A percentile compares a stretch with the other conserved stretches of the same genome.
Conservation (phyloP, 2,888 invertebrate genomes). For the Metacarcinus magister region DNA sequence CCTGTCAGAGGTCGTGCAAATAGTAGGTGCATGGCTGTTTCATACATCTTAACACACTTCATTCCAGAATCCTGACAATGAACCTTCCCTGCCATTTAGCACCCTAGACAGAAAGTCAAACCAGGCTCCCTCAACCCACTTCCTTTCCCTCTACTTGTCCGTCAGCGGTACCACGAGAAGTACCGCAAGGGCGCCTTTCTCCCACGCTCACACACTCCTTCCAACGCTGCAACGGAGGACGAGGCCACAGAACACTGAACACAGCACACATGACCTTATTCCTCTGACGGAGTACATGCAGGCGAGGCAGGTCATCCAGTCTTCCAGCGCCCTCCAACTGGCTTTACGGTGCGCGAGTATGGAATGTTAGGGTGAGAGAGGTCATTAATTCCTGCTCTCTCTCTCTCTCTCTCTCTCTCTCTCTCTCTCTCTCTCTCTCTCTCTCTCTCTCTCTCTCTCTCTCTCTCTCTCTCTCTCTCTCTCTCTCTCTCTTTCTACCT, state of each 20-base stretch:
- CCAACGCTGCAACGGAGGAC: neutral
- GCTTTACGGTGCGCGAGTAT: slow-evolving; percentile 26
- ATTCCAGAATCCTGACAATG: neutral
- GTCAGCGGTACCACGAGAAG: neutral
- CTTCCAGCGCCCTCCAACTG: neutral
- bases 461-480: neutral
- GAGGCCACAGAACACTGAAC: neutral
- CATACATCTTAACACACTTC: neutral
- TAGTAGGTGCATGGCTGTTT: neutral
- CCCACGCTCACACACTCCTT: neutral
- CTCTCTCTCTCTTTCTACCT: neutral
- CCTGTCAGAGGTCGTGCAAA: neutral
- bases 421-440: slow-evolving; percentile 46
- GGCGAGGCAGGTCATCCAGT: neutral
- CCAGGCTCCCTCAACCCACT: neutral
- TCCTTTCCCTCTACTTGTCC: neutral
- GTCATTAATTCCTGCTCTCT: neutral
- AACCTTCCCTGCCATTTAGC: neutral
- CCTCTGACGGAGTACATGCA: neutral
- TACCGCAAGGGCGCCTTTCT: neutral
- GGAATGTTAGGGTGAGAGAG: slow-evolving; percentile 36
- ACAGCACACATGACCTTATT: neutral
- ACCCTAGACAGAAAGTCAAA: neutral
- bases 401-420: slow-evolving; percentile 26
- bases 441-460: slow-evolving; percentile 30